A percentile compares a stretch with the other conserved stretches of the same genome.
Evolutionary conservation across 2,888 invertebrate species (phyloP).

Genomic region (Tridacna gigas): DNA sequence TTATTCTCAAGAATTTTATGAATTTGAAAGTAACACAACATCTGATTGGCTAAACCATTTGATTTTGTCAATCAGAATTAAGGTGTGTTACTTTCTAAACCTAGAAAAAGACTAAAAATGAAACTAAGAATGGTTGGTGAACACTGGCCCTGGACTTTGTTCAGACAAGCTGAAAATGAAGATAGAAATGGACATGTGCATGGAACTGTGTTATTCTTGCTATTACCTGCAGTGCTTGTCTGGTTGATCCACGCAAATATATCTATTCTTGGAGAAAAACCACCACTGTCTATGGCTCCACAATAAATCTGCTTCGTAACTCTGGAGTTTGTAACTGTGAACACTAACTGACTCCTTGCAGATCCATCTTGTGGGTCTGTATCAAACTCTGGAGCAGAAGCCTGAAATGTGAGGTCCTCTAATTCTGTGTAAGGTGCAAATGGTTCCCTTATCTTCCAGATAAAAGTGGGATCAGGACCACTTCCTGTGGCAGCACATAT

Average conservation of each 20-base stretch:
- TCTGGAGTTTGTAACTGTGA: background rate
- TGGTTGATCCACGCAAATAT: background rate
- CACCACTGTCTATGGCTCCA: conserved; percentile 12
- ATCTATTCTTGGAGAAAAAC: background rate
- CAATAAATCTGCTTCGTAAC: conserved; percentile 12
- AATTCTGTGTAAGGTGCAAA: background rate
- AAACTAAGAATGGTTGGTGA: too few relatives aligned
- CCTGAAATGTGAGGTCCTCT: background rate
- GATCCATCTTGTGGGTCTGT: conserved; percentile 22
- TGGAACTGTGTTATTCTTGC: background rate
- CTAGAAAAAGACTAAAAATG: too few relatives aligned
- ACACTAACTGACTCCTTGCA: conserved; percentile 11
- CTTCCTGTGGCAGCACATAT: conserved; percentile 26
- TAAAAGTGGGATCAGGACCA: conserved; percentile 26
- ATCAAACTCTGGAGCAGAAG: background rate
- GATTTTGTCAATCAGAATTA: too few relatives aligned
- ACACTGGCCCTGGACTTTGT: too few relatives aligned
- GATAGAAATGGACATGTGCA: background rate
- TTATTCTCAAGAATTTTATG: too few relatives aligned
- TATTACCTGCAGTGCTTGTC: background rate
- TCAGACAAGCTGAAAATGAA: too few relatives aligned
- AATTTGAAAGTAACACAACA: too few relatives aligned
- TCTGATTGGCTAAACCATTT: too few relatives aligned
- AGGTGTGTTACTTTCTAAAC: too few relatives aligned
- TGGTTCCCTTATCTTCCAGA: conserved; percentile 22